Evolutionary conservation across 2,888 invertebrate species (phyloP).

Genomic region (Rhodophaea formosa): DNA sequence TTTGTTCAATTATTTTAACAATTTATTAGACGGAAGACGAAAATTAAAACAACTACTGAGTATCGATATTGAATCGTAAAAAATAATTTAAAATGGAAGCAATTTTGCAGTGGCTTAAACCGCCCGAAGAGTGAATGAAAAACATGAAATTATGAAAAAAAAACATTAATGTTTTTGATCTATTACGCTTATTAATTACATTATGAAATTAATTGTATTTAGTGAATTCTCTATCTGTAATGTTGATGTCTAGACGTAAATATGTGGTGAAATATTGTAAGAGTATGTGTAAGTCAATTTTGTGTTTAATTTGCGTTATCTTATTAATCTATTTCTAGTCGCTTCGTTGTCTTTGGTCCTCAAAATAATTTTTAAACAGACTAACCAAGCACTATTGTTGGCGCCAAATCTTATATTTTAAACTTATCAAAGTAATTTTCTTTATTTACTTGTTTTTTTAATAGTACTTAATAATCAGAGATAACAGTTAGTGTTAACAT

Average conservation of each 20-base stretch:
- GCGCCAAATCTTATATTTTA: slow-evolving; percentile 8
- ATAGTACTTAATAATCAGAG: slow-evolving; percentile 21
- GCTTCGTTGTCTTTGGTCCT: slow-evolving; percentile 12
- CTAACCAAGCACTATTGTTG: not conserved
- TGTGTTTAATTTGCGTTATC: slow-evolving; percentile 4
- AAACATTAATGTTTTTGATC: slow-evolving; percentile 78
- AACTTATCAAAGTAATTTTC: slow-evolving; percentile 6
- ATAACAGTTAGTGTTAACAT: too few species aligned
- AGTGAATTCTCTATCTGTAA: slow-evolving; percentile 70
- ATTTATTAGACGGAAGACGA: not conserved
- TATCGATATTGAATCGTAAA: not conserved
- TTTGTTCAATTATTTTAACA: not conserved
- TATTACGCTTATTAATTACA: slow-evolving; percentile 81
- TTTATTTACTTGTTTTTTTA: slow-evolving; percentile 21
- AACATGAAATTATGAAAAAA: slow-evolving; percentile 44
- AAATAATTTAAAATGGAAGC: slow-evolving; percentile 35
- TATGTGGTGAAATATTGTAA: slow-evolving; percentile 43
- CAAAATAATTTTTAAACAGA: slow-evolving; percentile 6
- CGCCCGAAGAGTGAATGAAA: slow-evolving; percentile 33
- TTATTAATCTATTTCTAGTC: slow-evolving; percentile 18
- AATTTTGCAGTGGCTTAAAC: slow-evolving; percentile 45
- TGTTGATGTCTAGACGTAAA: slow-evolving; percentile 69
- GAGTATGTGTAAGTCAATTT: slow-evolving; percentile 25
- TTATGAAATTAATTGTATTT: slow-evolving; percentile 70
- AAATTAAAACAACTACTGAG: not conserved